phyloP scores from a whole-genome alignment of 53 echinoderm and acorn worm genomes.

The Luidia sarsii region DNA sequence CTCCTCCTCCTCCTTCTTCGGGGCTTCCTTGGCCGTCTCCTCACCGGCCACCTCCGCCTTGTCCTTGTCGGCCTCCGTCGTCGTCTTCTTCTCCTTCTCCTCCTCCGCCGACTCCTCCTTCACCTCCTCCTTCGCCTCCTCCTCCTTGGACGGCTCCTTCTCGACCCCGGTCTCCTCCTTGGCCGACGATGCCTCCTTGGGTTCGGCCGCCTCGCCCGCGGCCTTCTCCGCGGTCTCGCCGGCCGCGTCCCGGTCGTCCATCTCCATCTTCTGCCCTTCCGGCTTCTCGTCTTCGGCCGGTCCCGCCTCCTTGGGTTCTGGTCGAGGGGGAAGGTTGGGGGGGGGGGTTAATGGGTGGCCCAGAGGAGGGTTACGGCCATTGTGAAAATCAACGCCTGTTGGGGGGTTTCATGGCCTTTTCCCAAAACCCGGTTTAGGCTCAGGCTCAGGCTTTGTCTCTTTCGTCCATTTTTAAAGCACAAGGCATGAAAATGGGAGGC shows the following conservation, averaged over 20 bases:
- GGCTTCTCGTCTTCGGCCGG: slow-evolving; percentile 6
- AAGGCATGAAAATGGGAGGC: too few species aligned
- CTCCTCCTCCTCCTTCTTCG: slow-evolving; percentile 31
- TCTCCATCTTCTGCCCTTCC: slow-evolving; percentile 12
- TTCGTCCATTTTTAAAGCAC: too few species aligned
- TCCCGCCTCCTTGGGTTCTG: neutral
- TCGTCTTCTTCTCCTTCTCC: neutral
- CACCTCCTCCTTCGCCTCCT: neutral
- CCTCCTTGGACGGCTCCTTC: neutral
- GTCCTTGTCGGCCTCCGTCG: slow-evolving; percentile 47
- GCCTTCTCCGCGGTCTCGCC: slow-evolving; percentile 1
- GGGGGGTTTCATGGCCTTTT: too few species aligned
- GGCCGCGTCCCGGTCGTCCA: neutral
- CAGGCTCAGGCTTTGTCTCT: too few species aligned
- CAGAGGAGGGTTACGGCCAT: too few species aligned
- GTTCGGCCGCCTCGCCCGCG: neutral
- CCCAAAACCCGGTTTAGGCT: too few species aligned
- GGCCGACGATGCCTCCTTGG: slow-evolving; percentile 32
- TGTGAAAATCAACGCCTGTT: too few species aligned
- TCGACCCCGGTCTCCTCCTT: neutral
- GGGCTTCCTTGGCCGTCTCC: slow-evolving; percentile 25
- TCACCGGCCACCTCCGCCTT: slow-evolving; percentile 16
- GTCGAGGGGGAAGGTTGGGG: neutral
- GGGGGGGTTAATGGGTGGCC: too few species aligned
- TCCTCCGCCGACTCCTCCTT: slow-evolving; percentile 40